Conservation (phyloP, 2,888 invertebrate species). For the Napeogenes inachia region DNA sequence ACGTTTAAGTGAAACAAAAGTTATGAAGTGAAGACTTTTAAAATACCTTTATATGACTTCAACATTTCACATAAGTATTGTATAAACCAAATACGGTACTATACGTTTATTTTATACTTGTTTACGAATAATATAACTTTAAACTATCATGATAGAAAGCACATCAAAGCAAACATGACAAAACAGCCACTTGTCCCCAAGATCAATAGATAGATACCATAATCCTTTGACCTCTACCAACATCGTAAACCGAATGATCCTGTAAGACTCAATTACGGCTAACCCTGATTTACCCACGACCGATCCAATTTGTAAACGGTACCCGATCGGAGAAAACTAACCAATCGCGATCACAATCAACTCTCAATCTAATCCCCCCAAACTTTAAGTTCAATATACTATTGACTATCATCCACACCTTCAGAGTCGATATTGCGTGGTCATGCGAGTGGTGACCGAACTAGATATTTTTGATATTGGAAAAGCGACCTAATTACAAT, state of each 20-base stretch:
- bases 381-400: slow-evolving; percentile 22
- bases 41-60: neutral
- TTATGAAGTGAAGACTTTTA: neutral
- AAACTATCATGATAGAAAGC: slow-evolving; percentile 11
- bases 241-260: slow-evolving; percentile 65
- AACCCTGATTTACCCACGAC: slow-evolving; percentile 74
- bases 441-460: slow-evolving; percentile 76
- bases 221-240: slow-evolving; percentile 68
- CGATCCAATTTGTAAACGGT: slow-evolving; percentile 75
- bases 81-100: no score
- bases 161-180: slow-evolving; percentile 27
- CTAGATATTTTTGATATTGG: slow-evolving; percentile 32
- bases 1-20: neutral
- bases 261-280: slow-evolving; percentile 76
- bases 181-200: slow-evolving; percentile 35
- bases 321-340: slow-evolving; percentile 69
- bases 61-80: no score
- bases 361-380: slow-evolving; percentile 35
- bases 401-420: slow-evolving; percentile 44
- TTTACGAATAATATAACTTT: neutral
- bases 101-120: no score
- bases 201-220: slow-evolving; percentile 65
- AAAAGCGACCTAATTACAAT: slow-evolving; percentile 41
- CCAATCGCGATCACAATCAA: slow-evolving; percentile 31
- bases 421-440: slow-evolving; percentile 73